A percentile compares a stretch with the other conserved stretches of the same genome.
These are phyloP conservation scores for Sternotherus odoratus DNA, from an alignment of 2,797 vertebrate species.

Conservation along the genomic window DNA sequence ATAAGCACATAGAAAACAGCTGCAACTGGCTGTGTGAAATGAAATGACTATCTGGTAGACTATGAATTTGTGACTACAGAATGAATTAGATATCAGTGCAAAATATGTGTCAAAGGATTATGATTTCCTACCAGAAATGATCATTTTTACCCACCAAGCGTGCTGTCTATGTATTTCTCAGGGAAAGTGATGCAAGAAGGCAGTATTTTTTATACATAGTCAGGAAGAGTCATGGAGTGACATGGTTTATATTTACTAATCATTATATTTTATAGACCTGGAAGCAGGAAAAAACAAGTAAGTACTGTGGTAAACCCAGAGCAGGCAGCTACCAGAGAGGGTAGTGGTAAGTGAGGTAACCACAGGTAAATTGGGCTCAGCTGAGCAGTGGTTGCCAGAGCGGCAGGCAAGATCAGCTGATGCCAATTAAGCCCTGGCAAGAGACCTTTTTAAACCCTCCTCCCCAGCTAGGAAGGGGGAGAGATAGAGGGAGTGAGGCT, in stretches of 20 bases:
- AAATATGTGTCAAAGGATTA: background rate
- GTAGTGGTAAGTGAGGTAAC: too few species aligned
- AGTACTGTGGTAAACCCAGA: too few species aligned
- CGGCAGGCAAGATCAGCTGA: too few species aligned
- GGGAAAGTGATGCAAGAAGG: background rate
- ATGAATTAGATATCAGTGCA: background rate
- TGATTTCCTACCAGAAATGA: background rate
- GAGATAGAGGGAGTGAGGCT: too few species aligned
- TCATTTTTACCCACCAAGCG: background rate
- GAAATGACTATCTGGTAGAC: background rate
- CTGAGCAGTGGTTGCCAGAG: too few species aligned
- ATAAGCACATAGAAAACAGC: slow-evolving; percentile 2
- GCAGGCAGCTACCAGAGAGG: too few species aligned
- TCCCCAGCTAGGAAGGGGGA: too few species aligned
- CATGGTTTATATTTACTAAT: background rate
- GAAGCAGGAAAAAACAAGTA: background rate
- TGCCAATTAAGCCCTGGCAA: too few species aligned
- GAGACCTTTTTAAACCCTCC: too few species aligned
- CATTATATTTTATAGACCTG: background rate
- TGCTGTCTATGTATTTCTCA: background rate
- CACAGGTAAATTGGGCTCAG: too few species aligned
- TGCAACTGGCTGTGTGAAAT: slow-evolving; percentile 33
- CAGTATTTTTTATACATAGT: background rate
- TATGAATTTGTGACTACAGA: background rate
- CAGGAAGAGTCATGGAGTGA: background rate